Base-by-base conservation (phyloP, 2,797 vertebrate species). In the Schizopygopsis malacanthus region DNA sequence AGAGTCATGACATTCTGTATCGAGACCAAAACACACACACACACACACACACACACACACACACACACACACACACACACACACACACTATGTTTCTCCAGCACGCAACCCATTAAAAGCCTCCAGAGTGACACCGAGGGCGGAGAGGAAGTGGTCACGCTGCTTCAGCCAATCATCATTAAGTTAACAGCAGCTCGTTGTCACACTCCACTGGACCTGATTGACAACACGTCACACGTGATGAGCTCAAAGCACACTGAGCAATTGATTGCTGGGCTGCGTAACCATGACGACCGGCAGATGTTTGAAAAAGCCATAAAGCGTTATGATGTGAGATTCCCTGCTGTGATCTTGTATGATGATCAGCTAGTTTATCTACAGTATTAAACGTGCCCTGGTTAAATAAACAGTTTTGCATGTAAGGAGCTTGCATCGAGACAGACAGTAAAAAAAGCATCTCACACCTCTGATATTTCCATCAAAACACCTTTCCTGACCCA, bases 241-340 rank as follows among this genome's bases (percentile, higher is more conserved):
- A 90, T 84, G 75, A 93, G 91, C 91, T 89, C 85, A 37, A 37
- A 59, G 88, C 88, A 87, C 89, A 85, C 81, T 73, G 83, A 90
- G 88, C 89, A 87, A 94, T 92, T 92, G 92, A 95, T 93, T 93
- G 41, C 73, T 13, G 88, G 90, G 85, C 93, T 80, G 15, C 63
- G 93, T 95, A 92, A 84, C 93, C 92, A 94, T 94, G 93, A 92
- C 91, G 91, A 95, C 93, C 88, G 65, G 76, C 81, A 88, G 83
- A 83, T 88, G 87, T 86, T 90, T 79, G 52, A 81, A 82, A 85
- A 85, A 75, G 76, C 81, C 77, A 70, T 11, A 3, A 54, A 81
- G 25, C 65, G 41, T 67, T 73, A 67, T 69, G 47, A 50, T 33
- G 16, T 37, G 16, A 37, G 67, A 15, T 25, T 86, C 65, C n/a